Evolutionary conservation across 2,888 invertebrate species (phyloP).

Genomic region (Ophion ventricosus): DNA sequence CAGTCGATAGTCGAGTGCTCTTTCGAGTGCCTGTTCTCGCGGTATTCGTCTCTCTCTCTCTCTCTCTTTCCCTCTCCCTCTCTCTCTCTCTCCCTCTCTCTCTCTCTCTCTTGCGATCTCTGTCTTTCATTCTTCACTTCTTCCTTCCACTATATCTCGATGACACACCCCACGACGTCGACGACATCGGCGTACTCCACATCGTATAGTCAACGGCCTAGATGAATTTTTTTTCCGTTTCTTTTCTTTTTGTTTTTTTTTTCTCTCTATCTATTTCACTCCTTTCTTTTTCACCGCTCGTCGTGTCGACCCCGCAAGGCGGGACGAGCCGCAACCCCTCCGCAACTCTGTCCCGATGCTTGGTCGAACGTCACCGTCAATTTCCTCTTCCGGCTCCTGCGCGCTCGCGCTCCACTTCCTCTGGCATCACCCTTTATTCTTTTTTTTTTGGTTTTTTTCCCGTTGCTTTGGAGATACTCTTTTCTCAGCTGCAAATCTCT

Average conservation of each 20-base stretch:
- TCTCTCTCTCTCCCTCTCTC: constrained; percentile 40
- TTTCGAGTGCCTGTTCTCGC: constrained; percentile 63
- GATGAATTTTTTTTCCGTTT: constrained; percentile 52
- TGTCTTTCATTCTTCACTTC: constrained; percentile 15
- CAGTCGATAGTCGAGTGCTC: constrained; percentile 66
- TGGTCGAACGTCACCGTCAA: constrained; percentile 65
- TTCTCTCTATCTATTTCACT: constrained; percentile 7
- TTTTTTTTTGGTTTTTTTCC: neutral
- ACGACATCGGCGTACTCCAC: constrained; percentile 36
- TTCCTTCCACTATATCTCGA: constrained; percentile 60
- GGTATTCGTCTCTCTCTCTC: constrained; percentile 43
- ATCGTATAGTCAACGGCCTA: constrained; percentile 51
- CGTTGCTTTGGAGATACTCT: neutral
- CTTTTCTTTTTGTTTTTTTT: constrained; percentile 12
- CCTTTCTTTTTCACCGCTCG: constrained; percentile 26
- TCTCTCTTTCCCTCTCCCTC: constrained; percentile 41
- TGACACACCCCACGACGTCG: constrained; percentile 56
- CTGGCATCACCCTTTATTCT: neutral
- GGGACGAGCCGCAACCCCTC: constrained; percentile 20
- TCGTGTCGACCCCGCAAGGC: constrained; percentile 30
- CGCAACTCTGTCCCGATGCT: constrained; percentile 35
- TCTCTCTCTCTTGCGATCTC: constrained; percentile 46
- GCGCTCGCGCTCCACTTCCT: constrained; percentile 52
- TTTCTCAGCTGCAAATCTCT: constrained; percentile 39
- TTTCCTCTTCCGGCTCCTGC: constrained; percentile 64